Base-by-base conservation (phyloP, 2,113 vertebrate genomes). In the Zosterops lateralis region DNA sequence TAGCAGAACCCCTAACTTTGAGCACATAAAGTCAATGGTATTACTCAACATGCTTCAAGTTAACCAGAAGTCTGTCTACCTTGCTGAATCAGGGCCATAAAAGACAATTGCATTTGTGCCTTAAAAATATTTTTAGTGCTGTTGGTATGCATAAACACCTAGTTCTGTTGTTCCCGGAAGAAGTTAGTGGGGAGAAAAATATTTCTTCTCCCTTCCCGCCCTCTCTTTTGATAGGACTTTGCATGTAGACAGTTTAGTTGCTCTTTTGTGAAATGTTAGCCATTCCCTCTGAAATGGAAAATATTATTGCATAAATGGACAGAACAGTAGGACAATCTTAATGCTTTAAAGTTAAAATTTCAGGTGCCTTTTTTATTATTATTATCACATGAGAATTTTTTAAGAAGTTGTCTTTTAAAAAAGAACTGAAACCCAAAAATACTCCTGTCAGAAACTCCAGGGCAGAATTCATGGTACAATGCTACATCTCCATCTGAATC, bases 141-240 rank as follows among this genome's bases (percentile, higher is more conserved):
- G 19, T 76, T 92, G 58, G 50, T 96, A 73, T 64, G 77, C 48
- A 51, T 87, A 85, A 92, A 85, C 71, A 92, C 58, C 51, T 62
- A 81, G 65, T 65, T 81, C 87, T 92, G 34, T 84, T 91, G 89
- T 82, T 66, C 51, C 51, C 66, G 74, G 79, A 83, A 72, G 45
- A 92, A 95, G 58, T 94, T 89, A 91, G 85, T 79, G 80, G 54
- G 34, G 26, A 91, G 81, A 87, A 92, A 93, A 93, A 87, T 70
- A 83, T 77, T 90, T 91, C 66, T 77, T 66, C 19, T 56, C 14
- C 22, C 17, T 57, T 15, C 26, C 62, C 47, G 65, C 70, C 34
- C 31, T 66, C 47, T 90, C 47, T 83, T 93, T 84, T 90, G 76
- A 87, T 40, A 84, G 65, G 28, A 65, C 16, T 84, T 85, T 67